phyloP scores from a whole-genome alignment of 2,888 invertebrate genomes.

The Linnaemya tessellans region DNA sequence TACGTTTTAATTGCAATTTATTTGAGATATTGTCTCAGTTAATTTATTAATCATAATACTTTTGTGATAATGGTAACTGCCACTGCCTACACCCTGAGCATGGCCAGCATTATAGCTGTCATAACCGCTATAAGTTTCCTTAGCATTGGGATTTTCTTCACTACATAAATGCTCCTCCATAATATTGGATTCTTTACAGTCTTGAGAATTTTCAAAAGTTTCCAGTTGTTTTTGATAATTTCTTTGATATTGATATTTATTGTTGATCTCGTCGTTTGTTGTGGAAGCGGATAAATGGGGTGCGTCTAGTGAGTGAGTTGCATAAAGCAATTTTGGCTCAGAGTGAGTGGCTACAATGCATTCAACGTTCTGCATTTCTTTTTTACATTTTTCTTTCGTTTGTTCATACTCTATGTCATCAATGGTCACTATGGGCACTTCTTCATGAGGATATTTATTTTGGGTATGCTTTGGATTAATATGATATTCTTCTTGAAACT shows the following conservation, averaged over 20 bases:
- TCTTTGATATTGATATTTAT: not conserved
- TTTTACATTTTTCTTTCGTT: not conserved
- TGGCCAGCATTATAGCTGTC: slow-evolving; percentile 80
- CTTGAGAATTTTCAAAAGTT: not conserved
- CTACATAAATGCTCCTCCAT: slow-evolving; percentile 67
- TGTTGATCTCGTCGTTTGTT: not conserved
- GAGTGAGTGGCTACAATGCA: not conserved
- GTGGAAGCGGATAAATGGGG: not conserved
- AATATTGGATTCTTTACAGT: not conserved
- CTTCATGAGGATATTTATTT: not conserved
- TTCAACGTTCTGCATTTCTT: not conserved
- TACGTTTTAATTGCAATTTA: no score
- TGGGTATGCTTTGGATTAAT: not conserved
- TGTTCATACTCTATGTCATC: slow-evolving; percentile 33
- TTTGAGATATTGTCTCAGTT: no score
- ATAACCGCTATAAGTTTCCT: slow-evolving; percentile 77
- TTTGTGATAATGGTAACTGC: slow-evolving; percentile 73
- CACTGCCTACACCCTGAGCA: slow-evolving; percentile 77
- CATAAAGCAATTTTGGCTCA: not conserved
- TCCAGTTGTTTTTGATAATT: slow-evolving; percentile 3
- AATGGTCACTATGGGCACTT: not conserved
- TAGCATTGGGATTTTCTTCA: slow-evolving; percentile 53
- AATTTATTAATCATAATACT: no score
- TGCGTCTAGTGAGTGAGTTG: not conserved
- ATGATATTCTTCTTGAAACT: slow-evolving; percentile 1